Evolutionary conservation across 2,113 vertebrate genomes (phyloP), one percentile per base, ranked within the genome.

Genomic region (Dolichallabes microphthalmus): DNA sequence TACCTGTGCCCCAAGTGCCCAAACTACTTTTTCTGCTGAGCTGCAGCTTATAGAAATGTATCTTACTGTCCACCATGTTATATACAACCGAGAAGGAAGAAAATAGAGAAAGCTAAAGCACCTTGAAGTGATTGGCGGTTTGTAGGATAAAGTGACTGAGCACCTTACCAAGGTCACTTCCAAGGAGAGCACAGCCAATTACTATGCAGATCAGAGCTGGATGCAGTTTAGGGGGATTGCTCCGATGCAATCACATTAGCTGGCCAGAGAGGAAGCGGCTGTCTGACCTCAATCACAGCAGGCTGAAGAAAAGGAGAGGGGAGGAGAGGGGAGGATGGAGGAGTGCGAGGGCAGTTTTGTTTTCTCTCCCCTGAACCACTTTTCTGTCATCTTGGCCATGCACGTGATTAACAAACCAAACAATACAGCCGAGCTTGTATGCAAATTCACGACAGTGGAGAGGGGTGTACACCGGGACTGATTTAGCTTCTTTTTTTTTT

Each of bases 181-280:
- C 95, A 97, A 98, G 96, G 97, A 97, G 95, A 96, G 91, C 91
- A 86, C 91, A 96, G 96, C 95, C 96, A 96, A 97, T 98, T 98
- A 98, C 96, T 96, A 98, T 98, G 97, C 97, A 98, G 96, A 98
- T 98, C 96, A 97, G 96, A 96, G 94, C 94, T 95, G 88, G 94
- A 91, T 93, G 93, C 95, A 95, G 97, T 98, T 98, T 97, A 98
- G 97, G 96, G 96, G 96, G 97, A 97, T 98, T 98, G 96, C 97
- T 96, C 95, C 93, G 94, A 96, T 96, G 96, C 97, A 97, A 97
- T 97, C 97, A 97, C 96, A 96, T 98, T 97, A 98, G 94, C 95
- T 93, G 95, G 96, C 94, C 96, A 95, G 95, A 96, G 96, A 96
- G 92, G 96, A 97, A 95, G 95, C 94, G 96, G 94, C 93, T 89